phyloP scores from a whole-genome alignment of 1,140 invertebrate genomes.

The Platorchestia sp. region DNA sequence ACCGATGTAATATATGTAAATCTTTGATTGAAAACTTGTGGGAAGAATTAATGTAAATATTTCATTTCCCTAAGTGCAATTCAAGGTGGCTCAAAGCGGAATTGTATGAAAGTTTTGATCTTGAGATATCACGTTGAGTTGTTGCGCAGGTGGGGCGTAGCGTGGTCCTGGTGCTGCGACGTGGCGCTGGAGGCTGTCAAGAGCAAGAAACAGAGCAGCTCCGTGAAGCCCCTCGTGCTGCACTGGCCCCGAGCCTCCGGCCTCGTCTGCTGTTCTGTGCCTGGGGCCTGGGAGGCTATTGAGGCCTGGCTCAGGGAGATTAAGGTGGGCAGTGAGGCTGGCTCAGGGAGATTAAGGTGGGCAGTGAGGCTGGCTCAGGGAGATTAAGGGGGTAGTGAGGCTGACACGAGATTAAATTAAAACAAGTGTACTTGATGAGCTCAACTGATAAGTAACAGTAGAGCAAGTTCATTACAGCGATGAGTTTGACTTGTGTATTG shows the following conservation, averaged over 20 bases:
- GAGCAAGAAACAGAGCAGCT: constrained; percentile 64
- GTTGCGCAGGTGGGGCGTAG: constrained; percentile 63
- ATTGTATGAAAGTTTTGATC: too few species aligned
- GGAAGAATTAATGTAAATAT: too few species aligned
- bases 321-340: constrained; percentile 59
- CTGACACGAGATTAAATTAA: too few species aligned
- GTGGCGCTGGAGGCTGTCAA: constrained; percentile 57
- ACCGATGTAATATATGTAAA: too few species aligned
- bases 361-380: constrained; percentile 55
- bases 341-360: constrained; percentile 64
- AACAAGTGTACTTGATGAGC: not conserved
- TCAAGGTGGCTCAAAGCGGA: too few species aligned
- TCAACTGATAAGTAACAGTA: not conserved
- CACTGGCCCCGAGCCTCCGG: constrained; percentile 58
- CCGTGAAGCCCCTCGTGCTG: constrained; percentile 62
- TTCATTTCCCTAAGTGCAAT: too few species aligned
- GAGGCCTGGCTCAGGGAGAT: constrained; percentile 61
- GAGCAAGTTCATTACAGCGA: not conserved
- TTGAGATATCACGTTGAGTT: not conserved
- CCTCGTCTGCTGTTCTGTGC: constrained; percentile 58
- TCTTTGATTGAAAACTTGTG: too few species aligned
- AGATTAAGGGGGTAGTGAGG: constrained; percentile 59
- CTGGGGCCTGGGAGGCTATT: constrained; percentile 61
- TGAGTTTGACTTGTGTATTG: not conserved
- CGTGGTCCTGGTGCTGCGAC: constrained; percentile 61